Evolutionary conservation across 2,888 invertebrate genomes (phyloP), one percentile per base, ranked within the genome.

Genomic region (Hyles lineata): DNA sequence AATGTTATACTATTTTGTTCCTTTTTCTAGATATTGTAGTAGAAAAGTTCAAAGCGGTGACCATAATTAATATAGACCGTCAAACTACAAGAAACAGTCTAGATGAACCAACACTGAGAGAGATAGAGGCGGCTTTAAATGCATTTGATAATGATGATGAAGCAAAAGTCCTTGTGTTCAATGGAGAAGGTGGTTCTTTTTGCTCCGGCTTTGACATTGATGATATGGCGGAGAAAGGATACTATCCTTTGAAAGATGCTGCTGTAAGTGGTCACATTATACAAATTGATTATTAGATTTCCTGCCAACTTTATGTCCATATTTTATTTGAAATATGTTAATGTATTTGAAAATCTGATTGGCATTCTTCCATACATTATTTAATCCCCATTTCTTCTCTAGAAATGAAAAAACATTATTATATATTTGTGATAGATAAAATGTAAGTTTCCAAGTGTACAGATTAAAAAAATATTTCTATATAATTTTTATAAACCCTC

Each of bases 141-240:
- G 93, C 95, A 21, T 99, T 99, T 90, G 98, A 99, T 78, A 95
- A 96, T 50, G 98, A 99, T 85, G 90, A 95, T 0, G 91, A 95
- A 0, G 94, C 97, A 0, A 92, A 95, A 76, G 97, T 97, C 6
- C 97, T 97, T 9, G 96, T 99, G 2, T 92, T 99, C 2, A 96
- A 98, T 88, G 99, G 99, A 9, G 96, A 96, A 83, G 98, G 99
- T n/a, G 99, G 99, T 0, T 97, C 97, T 73, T 99, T 99, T 90
- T 99, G 98, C 89, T 96, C 99, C 3, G 99, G 99, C 0, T 98
- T 97, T 87, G 99, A 99, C 90, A 95, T 99, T 71, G 95, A 96
- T 71, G 97, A 98, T 85, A 92, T 99, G 72, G 96, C 78, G 60
- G 86, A 83, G 74, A 95, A 89, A 74, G 94, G 90, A 77, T 95